Evolutionary conservation across 2,797 vertebrate genomes (phyloP).

Genomic region (Rhinogobio ventralis): DNA sequence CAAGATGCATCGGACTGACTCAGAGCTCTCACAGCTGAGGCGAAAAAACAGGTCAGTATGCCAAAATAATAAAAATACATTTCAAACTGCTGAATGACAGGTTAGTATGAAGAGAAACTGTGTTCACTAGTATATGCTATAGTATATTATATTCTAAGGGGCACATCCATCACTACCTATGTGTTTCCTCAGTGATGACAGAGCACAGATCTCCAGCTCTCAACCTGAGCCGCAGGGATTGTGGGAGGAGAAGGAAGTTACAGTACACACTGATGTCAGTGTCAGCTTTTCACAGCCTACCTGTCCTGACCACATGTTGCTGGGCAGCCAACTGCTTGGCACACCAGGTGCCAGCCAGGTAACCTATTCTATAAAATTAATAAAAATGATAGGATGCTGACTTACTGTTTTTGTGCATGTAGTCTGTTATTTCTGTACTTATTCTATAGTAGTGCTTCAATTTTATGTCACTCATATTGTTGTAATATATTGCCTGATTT

Average conservation of each 20-base stretch:
- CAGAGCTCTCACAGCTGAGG: constrained; percentile 68
- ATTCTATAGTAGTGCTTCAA: background rate
- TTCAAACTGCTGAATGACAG: background rate
- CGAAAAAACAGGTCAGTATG: constrained; percentile 69
- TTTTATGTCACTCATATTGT: background rate
- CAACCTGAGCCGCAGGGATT: constrained; percentile 89
- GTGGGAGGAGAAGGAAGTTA: constrained; percentile 81
- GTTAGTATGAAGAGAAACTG: constrained; percentile 6
- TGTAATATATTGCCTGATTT: background rate
- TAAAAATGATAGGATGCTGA: constrained; percentile 13
- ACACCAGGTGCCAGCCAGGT: constrained; percentile 97
- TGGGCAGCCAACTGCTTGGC: constrained; percentile 89
- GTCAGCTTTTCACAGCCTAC: constrained; percentile 96
- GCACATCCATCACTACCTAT: background rate
- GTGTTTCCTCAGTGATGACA: constrained; percentile 81
- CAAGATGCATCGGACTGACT: constrained; percentile 82
- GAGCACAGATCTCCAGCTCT: constrained; percentile 87
- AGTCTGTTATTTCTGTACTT: background rate
- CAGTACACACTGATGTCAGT: constrained; percentile 79
- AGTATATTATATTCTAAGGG: background rate
- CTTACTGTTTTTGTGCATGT: background rate
- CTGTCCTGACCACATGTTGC: constrained; percentile 93
- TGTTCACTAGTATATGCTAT: background rate
- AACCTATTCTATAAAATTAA: background rate
- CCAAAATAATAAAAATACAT: background rate